phyloP scores from a whole-genome alignment of 2,113 vertebrate species.

The Crotalus viridis region DNA sequence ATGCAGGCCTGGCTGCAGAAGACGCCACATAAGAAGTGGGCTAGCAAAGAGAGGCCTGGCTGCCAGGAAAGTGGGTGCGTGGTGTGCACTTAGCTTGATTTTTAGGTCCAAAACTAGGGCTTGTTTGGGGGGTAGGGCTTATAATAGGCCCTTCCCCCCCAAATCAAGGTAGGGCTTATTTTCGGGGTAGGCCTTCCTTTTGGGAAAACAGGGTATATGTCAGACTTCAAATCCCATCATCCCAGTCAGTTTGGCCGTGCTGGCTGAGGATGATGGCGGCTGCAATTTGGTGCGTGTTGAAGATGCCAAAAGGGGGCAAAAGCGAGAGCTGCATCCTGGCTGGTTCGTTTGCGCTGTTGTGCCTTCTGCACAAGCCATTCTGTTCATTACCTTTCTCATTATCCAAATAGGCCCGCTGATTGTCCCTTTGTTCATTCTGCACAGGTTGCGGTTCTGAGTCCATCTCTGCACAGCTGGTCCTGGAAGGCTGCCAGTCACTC shows the following conservation, averaged over 20 bases:
- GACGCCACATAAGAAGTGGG: no score
- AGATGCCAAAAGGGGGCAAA: not conserved
- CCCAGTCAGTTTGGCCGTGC: not conserved
- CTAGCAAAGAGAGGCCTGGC: no score
- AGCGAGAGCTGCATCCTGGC: not conserved
- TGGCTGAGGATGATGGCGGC: not conserved
- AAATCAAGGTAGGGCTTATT: no score
- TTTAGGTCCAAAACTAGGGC: no score
- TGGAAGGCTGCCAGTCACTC: not conserved
- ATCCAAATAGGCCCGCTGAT: not conserved
- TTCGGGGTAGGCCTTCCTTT: no score
- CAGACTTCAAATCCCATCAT: not conserved
- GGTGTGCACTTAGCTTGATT: no score
- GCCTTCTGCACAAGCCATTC: not conserved
- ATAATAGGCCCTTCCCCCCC: no score
- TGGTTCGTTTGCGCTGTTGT: not conserved
- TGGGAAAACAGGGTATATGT: not conserved
- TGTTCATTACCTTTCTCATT: not conserved
- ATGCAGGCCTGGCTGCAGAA: no score
- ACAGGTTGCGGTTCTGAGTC: not conserved
- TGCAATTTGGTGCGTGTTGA: not conserved
- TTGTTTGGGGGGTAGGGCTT: no score
- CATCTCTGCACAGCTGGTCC: not conserved
- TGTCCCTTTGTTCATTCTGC: not conserved
- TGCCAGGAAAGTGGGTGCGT: no score